A percentile compares a stretch with the other conserved stretches of the same genome.
Evolutionary conservation across 2,888 invertebrate genomes (phyloP).

Genomic region (Tanaodytes sp.): DNA sequence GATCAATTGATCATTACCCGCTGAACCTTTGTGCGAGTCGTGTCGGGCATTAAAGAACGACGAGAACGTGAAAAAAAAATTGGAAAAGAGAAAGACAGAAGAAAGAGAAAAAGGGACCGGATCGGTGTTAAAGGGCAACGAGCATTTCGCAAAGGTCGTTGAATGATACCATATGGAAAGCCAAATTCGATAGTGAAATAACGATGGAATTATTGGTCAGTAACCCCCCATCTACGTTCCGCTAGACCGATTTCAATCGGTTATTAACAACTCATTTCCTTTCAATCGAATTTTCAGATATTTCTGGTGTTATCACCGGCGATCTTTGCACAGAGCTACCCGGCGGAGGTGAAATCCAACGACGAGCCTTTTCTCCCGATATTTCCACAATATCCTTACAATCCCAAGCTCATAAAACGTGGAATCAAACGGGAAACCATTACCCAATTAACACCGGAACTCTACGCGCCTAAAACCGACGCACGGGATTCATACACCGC

Average conservation of each 20-base stretch:
- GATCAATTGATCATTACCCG: constrained; percentile 66
- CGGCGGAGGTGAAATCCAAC: constrained; percentile 61
- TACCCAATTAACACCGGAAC: constrained; percentile 62
- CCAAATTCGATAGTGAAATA: constrained; percentile 9
- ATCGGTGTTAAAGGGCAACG: constrained; percentile 2
- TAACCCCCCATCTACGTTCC: constrained; percentile 35
- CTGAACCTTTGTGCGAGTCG: constrained; percentile 59
- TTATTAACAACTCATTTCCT: constrained; percentile 18
- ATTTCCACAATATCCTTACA: constrained; percentile 67
- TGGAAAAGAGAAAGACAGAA: constrained; percentile 12
- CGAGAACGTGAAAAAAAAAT: constrained; percentile 1
- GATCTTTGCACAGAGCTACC: constrained; percentile 61
- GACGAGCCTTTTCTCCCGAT: constrained; percentile 70
- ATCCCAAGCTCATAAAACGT: constrained; percentile 68
- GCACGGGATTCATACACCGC: constrained; percentile 64
- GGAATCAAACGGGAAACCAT: constrained; percentile 61
- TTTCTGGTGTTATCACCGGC: constrained; percentile 61
- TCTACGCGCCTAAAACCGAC: constrained; percentile 65
- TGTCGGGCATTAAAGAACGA: constrained; percentile 43
- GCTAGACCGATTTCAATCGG: background rate
- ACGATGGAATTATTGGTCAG: constrained; percentile 67
- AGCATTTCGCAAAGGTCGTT: constrained; percentile 31
- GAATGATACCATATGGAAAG: constrained; percentile 45
- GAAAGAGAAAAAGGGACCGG: background rate
- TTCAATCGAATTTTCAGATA: constrained; percentile 60